These are phyloP conservation scores for Synaphobranchus kaupii DNA, from an alignment of 2,797 vertebrate species.

Conservation along the genomic window DNA sequence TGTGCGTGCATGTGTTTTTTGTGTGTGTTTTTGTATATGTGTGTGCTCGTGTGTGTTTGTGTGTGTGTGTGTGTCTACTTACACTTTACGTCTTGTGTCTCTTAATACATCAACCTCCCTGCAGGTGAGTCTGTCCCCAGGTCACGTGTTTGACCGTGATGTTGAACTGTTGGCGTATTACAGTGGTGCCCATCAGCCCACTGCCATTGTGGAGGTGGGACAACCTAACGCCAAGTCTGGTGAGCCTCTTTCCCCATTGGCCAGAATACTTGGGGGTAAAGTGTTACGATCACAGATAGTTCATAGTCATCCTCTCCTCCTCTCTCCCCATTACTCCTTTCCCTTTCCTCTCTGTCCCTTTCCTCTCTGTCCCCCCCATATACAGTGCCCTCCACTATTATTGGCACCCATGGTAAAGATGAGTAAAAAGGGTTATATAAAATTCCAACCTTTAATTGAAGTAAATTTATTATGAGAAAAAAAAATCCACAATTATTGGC, in stretches of 20 bases:
- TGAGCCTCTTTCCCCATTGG: slow-evolving; percentile 45
- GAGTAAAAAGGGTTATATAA: too few species aligned
- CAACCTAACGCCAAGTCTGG: slow-evolving; percentile 61
- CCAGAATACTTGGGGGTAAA: background rate
- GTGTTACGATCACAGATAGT: too few species aligned
- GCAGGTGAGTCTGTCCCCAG: slow-evolving; percentile 75
- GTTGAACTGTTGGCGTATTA: slow-evolving; percentile 82
- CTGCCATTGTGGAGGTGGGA: slow-evolving; percentile 74
- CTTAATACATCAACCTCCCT: slow-evolving; percentile 23
- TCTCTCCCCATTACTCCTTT: background rate
- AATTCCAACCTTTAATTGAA: too few species aligned
- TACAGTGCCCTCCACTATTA: too few species aligned
- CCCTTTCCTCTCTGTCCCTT: too few species aligned
- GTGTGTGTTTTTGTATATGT: background rate
- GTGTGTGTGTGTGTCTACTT: slow-evolving; percentile 11
- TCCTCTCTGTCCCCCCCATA: too few species aligned
- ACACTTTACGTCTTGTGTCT: slow-evolving; percentile 13
- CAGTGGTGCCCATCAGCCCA: slow-evolving; percentile 71
- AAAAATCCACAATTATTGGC: too few species aligned
- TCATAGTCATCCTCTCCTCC: background rate
- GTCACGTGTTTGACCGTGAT: slow-evolving; percentile 79
- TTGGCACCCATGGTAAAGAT: too few species aligned
- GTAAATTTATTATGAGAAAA: too few species aligned
- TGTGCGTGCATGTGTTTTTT: background rate
- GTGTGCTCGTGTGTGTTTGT: background rate